Conservation (phyloP, 2,888 invertebrate genomes). For the Sturmia bella region DNA sequence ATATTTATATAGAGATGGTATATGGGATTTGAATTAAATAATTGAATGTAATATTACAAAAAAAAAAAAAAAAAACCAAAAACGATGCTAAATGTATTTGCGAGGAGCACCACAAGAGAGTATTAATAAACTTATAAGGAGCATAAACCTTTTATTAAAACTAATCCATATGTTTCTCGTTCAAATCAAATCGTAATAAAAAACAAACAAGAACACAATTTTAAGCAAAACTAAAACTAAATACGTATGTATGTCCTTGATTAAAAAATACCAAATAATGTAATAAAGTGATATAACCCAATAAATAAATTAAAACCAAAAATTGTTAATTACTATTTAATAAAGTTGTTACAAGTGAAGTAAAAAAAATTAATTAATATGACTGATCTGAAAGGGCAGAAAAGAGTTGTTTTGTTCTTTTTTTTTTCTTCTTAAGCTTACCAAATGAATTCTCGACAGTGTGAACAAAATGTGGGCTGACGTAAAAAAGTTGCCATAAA, state of each 20-base stretch:
- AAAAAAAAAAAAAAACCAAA: conserved; percentile 48
- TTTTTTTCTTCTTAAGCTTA: conserved; percentile 81
- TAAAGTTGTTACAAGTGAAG: conserved; percentile 52
- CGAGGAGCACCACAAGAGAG: conserved; percentile 55
- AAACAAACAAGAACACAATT: conserved; percentile 55
- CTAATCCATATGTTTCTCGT: conserved; percentile 23
- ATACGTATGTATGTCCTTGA: conserved; percentile 52
- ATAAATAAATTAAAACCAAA: conserved; percentile 71
- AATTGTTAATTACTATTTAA: conserved; percentile 72
- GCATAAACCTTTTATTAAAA: conserved; percentile 51
- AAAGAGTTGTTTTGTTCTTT: neutral
- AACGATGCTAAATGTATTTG: conserved; percentile 37
- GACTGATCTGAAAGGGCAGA: conserved; percentile 34
- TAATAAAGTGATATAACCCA: conserved; percentile 56
- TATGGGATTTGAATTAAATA: conserved; percentile 36
- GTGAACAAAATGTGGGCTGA: conserved; percentile 99
- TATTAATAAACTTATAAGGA: conserved; percentile 40
- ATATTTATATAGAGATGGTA: conserved; percentile 55
- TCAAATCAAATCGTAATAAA: conserved; percentile 24
- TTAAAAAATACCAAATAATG: conserved; percentile 55
- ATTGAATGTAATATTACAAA: conserved; percentile 47
- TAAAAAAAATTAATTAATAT: conserved; percentile 26
- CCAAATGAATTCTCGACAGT: conserved; percentile 99
- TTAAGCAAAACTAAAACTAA: conserved; percentile 54
- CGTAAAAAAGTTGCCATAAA: conserved; percentile 99